Evolutionary conservation across 2,888 invertebrate species (phyloP).

Genomic region (Limnephilus rhombicus): DNA sequence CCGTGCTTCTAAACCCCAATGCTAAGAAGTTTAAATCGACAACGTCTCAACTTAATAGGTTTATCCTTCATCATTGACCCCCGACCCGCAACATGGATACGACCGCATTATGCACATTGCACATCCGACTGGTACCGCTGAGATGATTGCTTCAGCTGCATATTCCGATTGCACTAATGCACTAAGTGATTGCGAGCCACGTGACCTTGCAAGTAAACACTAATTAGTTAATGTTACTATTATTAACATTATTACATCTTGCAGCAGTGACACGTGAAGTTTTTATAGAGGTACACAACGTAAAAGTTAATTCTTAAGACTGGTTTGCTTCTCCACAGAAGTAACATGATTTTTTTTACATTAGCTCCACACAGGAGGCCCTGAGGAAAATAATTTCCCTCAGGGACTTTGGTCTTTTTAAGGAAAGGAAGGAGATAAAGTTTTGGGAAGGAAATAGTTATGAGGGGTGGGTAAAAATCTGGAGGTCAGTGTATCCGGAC

Average conservation of each 20-base stretch:
- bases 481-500: too few species aligned
- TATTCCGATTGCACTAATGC: neutral
- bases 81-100: neutral
- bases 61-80: conserved; percentile 13
- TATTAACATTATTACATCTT: neutral
- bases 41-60: neutral
- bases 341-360: too few species aligned
- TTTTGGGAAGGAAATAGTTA: too few species aligned
- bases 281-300: neutral
- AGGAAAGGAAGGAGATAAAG: too few species aligned
- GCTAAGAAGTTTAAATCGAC: neutral
- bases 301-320: too few species aligned
- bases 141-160: neutral
- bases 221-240: neutral
- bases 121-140: conserved; percentile 7
- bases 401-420: too few species aligned
- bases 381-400: too few species aligned
- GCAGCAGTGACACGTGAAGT: neutral
- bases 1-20: too few species aligned
- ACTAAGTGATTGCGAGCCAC: neutral
- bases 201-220: neutral
- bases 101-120: neutral
- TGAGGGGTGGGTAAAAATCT: too few species aligned
- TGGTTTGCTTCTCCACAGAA: neutral
- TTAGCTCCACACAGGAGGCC: too few species aligned